These are phyloP conservation scores for Casuarius casuarius DNA, from an alignment of 2,113 vertebrate species.

Conservation along the genomic window DNA sequence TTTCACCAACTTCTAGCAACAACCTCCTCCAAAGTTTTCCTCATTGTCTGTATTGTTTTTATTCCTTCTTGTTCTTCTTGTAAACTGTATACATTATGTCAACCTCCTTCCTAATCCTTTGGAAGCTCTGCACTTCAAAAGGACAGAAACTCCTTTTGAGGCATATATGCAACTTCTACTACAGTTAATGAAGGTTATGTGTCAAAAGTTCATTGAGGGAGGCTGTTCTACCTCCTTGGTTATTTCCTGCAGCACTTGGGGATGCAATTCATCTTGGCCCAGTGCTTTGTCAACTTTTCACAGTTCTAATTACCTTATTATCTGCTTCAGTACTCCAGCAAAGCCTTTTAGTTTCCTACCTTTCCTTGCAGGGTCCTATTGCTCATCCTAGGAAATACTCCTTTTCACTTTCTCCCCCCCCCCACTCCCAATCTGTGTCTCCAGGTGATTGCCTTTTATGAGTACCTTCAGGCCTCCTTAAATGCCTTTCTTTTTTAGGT, in stretches of 20 bases:
- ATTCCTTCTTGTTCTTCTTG: not conserved
- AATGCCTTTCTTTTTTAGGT: not conserved
- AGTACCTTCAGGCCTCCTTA: constrained; percentile 19
- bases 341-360: not conserved
- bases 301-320: constrained; percentile 52
- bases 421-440: not conserved
- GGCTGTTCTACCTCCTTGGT: not conserved
- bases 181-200: not conserved
- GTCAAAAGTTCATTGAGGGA: not conserved
- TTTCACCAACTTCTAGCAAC: not conserved
- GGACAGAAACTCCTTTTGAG: not conserved
- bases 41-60: not conserved
- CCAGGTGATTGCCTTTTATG: constrained; percentile 54
- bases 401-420: not conserved
- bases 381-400: not conserved
- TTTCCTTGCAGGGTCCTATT: not conserved
- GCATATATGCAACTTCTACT: not conserved
- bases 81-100: not conserved
- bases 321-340: constrained; percentile 23
- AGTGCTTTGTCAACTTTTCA: constrained; percentile 29
- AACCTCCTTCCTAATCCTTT: accelerated
- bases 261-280: constrained; percentile 1
- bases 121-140: not conserved
- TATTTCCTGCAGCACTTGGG: not conserved
- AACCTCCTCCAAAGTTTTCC: not conserved